Base-by-base conservation (phyloP, 2,888 invertebrate genomes). In the Blastobasis lacticolella region DNA sequence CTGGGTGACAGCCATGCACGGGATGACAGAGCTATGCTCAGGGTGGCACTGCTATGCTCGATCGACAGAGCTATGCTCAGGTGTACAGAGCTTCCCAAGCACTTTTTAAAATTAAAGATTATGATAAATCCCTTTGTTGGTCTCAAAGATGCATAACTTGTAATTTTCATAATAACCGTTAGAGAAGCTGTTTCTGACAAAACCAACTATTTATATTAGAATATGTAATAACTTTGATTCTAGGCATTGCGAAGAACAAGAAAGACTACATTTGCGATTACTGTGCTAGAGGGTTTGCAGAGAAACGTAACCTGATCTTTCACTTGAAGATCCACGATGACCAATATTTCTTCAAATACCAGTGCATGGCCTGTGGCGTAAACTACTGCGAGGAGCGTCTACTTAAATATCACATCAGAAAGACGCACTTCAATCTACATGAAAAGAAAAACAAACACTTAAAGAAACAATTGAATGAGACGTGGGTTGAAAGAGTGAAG, bases 271-370 rank as follows among this genome's bases (percentile, higher is more conserved):
- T 62, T 0, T 84, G 84, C 6, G 81, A 83, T 23, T 65, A 81
- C 5, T 84, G 84, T 6, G 75, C 71, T 1, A 67, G 81, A 0
- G 58, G 64, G 1, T 84, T 80, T 8, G 66, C 71, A 0, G 75
- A 73, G 8, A 84, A 81, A 59, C 60, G 72, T 0, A 83, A 80
- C 49, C 54, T 84, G 2, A 63, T 78, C 0, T 52, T 54, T 0
- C 84, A 84, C 50, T 38, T 84, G 0, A 67, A 64, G 45, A 59
- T 81, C 0, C 84, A 84, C 37, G 79, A 81, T 2, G 78, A 80
- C 10, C 52, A 61, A 6, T 52, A 54, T 0, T 42, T 53, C 0
- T 46, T 53, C 4, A 57, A 62, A 0, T 77, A 62, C 53, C 62
- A 61, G 37, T 84, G 84, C n/a, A 60, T 59, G 1, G 79, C 75